These are phyloP conservation scores for Psammodynastes pulverulentus DNA, from an alignment of 2,113 vertebrate species.

Conservation along the genomic window DNA sequence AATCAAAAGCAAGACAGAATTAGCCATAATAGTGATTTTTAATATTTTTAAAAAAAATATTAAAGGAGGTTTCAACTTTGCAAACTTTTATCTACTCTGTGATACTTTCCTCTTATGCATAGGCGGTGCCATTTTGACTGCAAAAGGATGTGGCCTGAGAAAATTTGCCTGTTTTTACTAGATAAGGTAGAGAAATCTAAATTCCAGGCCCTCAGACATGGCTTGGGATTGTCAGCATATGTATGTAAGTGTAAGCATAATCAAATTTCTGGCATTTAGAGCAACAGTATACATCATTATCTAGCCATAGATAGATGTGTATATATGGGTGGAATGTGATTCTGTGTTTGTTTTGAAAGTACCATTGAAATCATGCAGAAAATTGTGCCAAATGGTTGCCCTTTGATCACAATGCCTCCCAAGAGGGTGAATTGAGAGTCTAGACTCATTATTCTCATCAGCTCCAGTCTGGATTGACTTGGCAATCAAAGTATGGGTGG, in stretches of 20 bases:
- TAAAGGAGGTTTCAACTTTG: neutral
- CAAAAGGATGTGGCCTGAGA: neutral
- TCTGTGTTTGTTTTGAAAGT: constrained; percentile 41
- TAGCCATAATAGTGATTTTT: neutral
- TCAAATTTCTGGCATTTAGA: neutral
- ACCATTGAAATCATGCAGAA: constrained; percentile 23
- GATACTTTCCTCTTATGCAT: neutral
- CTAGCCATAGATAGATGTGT: neutral
- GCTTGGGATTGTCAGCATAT: neutral
- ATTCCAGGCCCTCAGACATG: neutral
- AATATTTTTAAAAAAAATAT: neutral
- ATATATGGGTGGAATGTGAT: neutral
- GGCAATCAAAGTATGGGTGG: neutral
- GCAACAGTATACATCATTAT: neutral
- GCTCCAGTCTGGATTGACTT: neutral
- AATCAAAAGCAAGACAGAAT: neutral
- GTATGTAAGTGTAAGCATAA: neutral
- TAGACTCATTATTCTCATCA: neutral
- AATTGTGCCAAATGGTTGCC: constrained; percentile 35
- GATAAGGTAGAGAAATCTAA: neutral
- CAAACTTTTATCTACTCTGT: neutral
- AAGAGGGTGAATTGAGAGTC: constrained; percentile 29
- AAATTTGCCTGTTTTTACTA: neutral
- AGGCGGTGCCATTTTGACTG: neutral
- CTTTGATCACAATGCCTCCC: constrained; percentile 37